Conservation (phyloP, 2,888 invertebrate species). For the Synergus gifuensis region DNA sequence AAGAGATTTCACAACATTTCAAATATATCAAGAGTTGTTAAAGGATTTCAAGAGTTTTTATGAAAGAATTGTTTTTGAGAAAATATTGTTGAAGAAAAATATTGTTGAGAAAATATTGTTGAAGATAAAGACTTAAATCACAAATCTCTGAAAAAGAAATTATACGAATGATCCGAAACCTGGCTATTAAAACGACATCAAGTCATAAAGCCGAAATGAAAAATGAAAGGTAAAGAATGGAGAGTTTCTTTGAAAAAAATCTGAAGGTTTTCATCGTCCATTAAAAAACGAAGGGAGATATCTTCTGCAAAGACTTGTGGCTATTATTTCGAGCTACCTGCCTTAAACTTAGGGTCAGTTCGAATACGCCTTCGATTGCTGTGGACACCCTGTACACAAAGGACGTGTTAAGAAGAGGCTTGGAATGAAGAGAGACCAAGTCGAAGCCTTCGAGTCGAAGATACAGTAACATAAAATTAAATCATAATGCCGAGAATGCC, state of each 20-base stretch:
- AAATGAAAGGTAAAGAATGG: neutral
- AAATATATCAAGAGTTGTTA: no score
- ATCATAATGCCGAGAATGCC: constrained; percentile 51
- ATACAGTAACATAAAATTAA: constrained; percentile 60
- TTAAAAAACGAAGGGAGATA: constrained; percentile 17
- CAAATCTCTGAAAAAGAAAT: neutral
- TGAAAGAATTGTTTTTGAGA: no score
- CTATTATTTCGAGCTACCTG: constrained; percentile 23
- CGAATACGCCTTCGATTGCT: constrained; percentile 21
- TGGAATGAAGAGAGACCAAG: neutral
- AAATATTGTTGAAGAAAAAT: no score
- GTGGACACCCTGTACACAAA: constrained; percentile 15
- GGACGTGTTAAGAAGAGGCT: constrained; percentile 3
- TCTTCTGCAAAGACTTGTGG: constrained; percentile 1
- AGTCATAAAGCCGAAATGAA: neutral
- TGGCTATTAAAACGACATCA: neutral
- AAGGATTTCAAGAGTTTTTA: no score
- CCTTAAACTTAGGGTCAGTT: neutral
- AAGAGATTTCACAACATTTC: no score
- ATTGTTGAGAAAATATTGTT: neutral
- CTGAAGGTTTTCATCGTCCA: neutral
- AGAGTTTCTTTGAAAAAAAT: neutral
- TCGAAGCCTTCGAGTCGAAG: constrained; percentile 53
- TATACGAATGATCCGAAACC: neutral
- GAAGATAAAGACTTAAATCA: neutral